Evolutionary conservation across 2,797 vertebrate genomes (phyloP), one percentile per base, ranked within the genome.

Genomic region (Manis crassicaudata): DNA sequence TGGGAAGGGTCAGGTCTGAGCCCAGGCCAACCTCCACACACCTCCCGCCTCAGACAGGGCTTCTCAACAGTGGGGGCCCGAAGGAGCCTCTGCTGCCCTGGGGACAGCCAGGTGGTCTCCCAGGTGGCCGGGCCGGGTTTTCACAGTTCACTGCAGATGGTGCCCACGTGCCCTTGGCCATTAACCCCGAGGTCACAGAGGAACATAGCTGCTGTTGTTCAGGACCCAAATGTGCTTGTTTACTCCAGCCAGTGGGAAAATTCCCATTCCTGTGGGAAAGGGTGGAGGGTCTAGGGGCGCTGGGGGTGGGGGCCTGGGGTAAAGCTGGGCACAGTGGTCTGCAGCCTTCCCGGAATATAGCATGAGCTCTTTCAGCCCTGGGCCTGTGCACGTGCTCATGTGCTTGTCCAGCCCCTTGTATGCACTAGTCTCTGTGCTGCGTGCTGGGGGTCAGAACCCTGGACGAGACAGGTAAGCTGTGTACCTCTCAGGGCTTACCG

Each of bases 201-300:
- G 92, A 85, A 93, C 73, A 97, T 27, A 95, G 86, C 75, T 29
- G 50, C 86, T 88, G 37, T 84, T 83, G 88, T 95, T 97, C 27
- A 43, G 62, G 68, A 84, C 2, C 16, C 94, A 76, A 92, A 90
- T 32, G 65, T 88, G 75, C 70, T 96, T 84, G 62, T 86, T 96
- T 95, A 88, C 75, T 92, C 20, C 68, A 58, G 43, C 37, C 23
- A 65, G 82, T 20, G 80, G 85, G 75, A 87, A 94, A 93, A 88
- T 21, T 40, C n/a, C 46, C n/a, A 56, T 93, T 96, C 62, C 95
- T 87, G 70, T 94, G 96, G 83, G 89, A 94, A 94, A 94, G 13
- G 29, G 43, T 21, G 3, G 6, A 84, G 62, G 12, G 18, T 20
- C 18, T 14, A 50, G 29, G 8, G 60, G 52, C 2, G 0, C 35